Percentiles rank a stretch among this genome's conserved stretches.
Conservation (phyloP, 2,797 vertebrate genomes). For the Amblyraja radiata region DNA sequence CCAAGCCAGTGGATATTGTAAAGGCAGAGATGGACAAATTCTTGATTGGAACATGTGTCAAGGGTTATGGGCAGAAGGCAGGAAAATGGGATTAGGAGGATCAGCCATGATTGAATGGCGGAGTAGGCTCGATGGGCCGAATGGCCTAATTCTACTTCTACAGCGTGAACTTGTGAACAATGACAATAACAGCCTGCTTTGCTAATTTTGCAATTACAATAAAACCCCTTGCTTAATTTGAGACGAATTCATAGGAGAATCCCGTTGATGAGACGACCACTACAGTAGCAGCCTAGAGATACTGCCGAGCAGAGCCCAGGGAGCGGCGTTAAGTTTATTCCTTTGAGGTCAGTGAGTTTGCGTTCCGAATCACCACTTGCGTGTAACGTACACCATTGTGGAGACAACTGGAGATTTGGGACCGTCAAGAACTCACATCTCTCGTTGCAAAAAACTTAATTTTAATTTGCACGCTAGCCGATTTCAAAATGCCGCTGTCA, state of each 20-base stretch:
- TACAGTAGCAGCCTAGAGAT: background rate
- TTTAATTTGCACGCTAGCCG: background rate
- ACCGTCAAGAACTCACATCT: background rate
- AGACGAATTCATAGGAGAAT: background rate
- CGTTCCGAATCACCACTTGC: background rate
- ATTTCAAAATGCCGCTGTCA: conserved; percentile 28
- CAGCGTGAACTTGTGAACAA: background rate
- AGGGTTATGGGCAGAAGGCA: too few relatives aligned
- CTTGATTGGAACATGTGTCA: too few relatives aligned
- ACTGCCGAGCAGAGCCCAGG: background rate
- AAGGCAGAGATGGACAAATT: too few relatives aligned
- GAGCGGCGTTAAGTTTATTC: background rate
- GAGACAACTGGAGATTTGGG: background rate
- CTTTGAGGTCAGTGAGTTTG: background rate
- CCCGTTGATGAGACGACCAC: background rate
- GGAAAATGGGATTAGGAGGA: too few relatives aligned
- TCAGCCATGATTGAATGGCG: too few relatives aligned
- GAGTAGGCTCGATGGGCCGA: too few relatives aligned
- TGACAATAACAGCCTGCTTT: background rate
- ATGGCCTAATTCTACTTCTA: too few relatives aligned
- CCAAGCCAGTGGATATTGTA: too few relatives aligned
- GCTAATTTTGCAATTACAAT: background rate
- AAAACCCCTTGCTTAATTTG: background rate
- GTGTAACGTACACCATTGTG: background rate
- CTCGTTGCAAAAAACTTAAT: background rate